phyloP scores from a whole-genome alignment of 2,888 invertebrate genomes.

The Brenthis ino region DNA sequence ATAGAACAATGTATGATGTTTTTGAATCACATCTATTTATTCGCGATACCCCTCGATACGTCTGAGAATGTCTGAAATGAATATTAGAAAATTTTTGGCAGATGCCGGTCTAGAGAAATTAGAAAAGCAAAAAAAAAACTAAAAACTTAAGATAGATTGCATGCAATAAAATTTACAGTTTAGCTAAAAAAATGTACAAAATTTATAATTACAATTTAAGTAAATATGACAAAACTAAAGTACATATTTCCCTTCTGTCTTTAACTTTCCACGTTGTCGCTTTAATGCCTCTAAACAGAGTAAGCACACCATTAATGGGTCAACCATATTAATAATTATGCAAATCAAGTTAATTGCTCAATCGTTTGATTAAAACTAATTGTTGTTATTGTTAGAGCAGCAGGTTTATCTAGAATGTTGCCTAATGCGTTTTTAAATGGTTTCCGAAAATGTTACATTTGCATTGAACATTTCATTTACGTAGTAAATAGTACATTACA shows the following conservation, averaged over 20 bases:
- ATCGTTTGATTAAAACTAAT: slow-evolving; percentile 31
- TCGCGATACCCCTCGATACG: too few species aligned
- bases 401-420: slow-evolving; percentile 16
- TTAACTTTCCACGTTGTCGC: slow-evolving; percentile 5
- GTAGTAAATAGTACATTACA: background rate
- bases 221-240: background rate
- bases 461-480: too few species aligned
- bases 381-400: slow-evolving; percentile 21
- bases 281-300: slow-evolving; percentile 11
- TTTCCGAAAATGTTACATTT: background rate
- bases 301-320: slow-evolving; percentile 21
- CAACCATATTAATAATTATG: slow-evolving; percentile 30
- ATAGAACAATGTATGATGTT: too few species aligned
- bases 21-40: too few species aligned
- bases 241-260: background rate
- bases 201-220: too few species aligned
- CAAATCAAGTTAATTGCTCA: slow-evolving; percentile 33
- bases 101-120: too few species aligned
- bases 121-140: too few species aligned
- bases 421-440: slow-evolving; percentile 13
- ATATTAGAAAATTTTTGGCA: too few species aligned
- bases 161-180: too few species aligned
- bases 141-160: too few species aligned
- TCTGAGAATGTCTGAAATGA: too few species aligned
- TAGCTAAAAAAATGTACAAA: too few species aligned